These are phyloP conservation scores for Apantesis nais DNA, from an alignment of 2,888 invertebrate species.

Conservation along the genomic window DNA sequence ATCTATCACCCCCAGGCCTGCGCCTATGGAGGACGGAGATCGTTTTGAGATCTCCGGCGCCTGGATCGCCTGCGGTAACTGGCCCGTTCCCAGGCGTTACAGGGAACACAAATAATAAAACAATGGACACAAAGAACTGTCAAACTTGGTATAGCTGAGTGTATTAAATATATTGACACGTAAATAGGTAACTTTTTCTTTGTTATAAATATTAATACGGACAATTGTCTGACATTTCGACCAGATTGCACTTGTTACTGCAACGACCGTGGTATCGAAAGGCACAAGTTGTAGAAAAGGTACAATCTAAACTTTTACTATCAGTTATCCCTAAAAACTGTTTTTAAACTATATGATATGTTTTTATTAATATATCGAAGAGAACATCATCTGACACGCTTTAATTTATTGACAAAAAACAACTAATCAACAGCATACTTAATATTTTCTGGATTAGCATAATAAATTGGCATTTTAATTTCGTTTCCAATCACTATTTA, in stretches of 20 bases:
- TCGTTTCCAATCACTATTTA: slow-evolving; percentile 40
- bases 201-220: too few relatives aligned
- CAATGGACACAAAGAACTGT: not conserved
- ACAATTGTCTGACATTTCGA: too few relatives aligned
- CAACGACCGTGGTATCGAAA: not conserved
- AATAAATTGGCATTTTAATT: slow-evolving; percentile 47
- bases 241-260: too few relatives aligned
- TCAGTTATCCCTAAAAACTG: not conserved
- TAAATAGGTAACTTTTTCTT: too few relatives aligned
- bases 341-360: not conserved
- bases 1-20: too few relatives aligned
- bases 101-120: not conserved
- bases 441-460: slow-evolving; percentile 36
- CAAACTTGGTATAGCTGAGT: too few relatives aligned
- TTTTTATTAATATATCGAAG: not conserved
- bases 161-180: too few relatives aligned
- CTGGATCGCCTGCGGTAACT: too few relatives aligned
- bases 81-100: too few relatives aligned
- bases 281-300: not conserved
- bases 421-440: slow-evolving; percentile 22
- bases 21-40: too few relatives aligned
- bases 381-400: slow-evolving; percentile 6
- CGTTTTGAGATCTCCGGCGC: too few relatives aligned
- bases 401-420: slow-evolving; percentile 32
- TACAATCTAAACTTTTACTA: not conserved